phyloP scores from a whole-genome alignment of 2,113 vertebrate genomes.

The Ceyx cyanopectus region DNA sequence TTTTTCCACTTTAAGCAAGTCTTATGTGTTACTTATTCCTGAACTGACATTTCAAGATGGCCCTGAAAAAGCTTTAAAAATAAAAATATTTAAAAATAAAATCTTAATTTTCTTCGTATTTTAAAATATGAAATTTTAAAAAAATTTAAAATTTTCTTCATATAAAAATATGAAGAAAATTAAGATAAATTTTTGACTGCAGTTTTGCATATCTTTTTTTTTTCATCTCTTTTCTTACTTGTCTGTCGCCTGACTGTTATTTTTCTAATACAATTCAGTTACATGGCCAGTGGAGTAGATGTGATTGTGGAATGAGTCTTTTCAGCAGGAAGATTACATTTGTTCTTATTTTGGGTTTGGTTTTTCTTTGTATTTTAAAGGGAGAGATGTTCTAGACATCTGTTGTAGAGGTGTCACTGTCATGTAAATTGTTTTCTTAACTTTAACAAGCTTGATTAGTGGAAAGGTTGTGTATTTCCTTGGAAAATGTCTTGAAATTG shows the following conservation, averaged over 20 bases:
- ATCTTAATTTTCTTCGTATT: no score
- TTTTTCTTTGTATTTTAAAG: not conserved
- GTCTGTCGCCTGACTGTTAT: not conserved
- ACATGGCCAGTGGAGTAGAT: not conserved
- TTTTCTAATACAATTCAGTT: not conserved
- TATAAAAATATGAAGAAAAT: not conserved
- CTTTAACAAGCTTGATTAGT: not conserved
- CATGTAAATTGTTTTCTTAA: not conserved
- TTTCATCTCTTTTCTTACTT: not conserved
- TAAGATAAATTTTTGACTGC: not conserved
- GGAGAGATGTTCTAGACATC: not conserved
- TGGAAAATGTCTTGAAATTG: not conserved
- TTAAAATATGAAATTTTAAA: no score
- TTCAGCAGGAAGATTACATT: no score
- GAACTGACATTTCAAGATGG: not conserved
- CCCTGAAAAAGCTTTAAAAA: not conserved
- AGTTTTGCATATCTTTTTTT: not conserved
- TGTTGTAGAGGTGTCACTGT: not conserved
- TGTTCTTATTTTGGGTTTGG: no score
- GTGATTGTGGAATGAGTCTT: not conserved
- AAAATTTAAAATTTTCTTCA: no score
- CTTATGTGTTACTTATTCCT: not conserved
- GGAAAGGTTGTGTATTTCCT: not conserved
- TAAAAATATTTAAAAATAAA: no score
- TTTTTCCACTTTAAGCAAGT: not conserved